Percentiles rank a stretch among this genome's conserved stretches.
These are phyloP conservation scores for Helicorthomorpha holstii DNA, from an alignment of 1,140 invertebrate genomes.

Conservation along the genomic window DNA sequence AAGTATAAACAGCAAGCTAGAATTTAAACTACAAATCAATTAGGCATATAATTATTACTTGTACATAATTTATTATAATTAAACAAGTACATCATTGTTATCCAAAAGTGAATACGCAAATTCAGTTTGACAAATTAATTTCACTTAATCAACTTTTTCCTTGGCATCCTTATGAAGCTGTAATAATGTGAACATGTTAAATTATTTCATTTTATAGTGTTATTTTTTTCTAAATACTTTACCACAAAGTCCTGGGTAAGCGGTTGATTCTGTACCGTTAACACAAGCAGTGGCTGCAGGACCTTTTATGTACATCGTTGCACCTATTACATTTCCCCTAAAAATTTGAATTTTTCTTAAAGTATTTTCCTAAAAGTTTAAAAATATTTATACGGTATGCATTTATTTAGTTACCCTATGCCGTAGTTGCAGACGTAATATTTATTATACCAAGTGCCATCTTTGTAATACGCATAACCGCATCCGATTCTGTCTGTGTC, in stretches of 20 bases:
- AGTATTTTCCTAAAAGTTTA: background rate
- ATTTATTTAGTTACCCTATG: background rate
- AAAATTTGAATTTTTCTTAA: background rate
- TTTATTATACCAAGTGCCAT: slow-evolving; percentile 1
- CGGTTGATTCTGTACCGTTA: background rate
- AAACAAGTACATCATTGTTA: too few species aligned
- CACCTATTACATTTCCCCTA: slow-evolving; percentile 1
- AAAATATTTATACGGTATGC: background rate
- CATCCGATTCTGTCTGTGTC: slow-evolving; percentile 4
- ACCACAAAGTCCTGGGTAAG: background rate
- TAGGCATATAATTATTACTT: too few species aligned
- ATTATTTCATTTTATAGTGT: too few species aligned
- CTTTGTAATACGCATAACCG: slow-evolving; percentile 6
- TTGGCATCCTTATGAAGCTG: too few species aligned
- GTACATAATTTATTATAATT: too few species aligned
- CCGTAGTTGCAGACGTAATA: slow-evolving; percentile 9
- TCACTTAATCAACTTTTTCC: too few species aligned
- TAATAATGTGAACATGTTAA: too few species aligned
- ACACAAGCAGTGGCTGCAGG: background rate
- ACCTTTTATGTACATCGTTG: background rate
- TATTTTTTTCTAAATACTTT: too few species aligned
- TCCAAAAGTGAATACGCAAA: too few species aligned
- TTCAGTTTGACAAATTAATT: too few species aligned
- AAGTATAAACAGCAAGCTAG: too few species aligned
- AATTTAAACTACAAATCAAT: too few species aligned